Evolutionary conservation across 2,113 vertebrate species (phyloP), one percentile per base, ranked within the genome.

Genomic region (Dolichallabes microphthalmus): DNA sequence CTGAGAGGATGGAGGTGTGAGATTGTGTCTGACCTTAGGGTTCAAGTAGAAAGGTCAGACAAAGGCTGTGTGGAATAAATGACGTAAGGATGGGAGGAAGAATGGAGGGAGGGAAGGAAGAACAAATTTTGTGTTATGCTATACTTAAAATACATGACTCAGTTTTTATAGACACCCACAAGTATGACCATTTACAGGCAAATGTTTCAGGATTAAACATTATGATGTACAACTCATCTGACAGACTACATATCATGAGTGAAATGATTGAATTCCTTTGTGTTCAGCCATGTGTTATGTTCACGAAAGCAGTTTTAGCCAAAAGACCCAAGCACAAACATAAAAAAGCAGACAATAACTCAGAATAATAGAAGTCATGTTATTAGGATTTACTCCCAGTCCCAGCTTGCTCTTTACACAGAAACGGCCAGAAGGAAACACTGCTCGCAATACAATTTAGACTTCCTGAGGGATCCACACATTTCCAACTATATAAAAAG

Each of bases 11-110:
- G 53, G 69, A 84, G 88, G 77, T 84, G 76, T 69, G 87, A 71
- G 80, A 78, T 91, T 90, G 90, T 88, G 90, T 90, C 80, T 89
- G 86, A 92, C 91, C 92, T 93, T 90, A 91, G 78, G 55, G 88
- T 92, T 92, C 90, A 83, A 91, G 91, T 92, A 27, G 53, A 61
- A 90, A 90, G 58, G 85, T 89, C 85, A 92, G 81, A 86, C 82
- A 87, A 90, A 77, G 63, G 58, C 81, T 83, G 61, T 55, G 68
- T 45, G 64, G 60, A 82, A 80, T 76, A 78, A 35, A 80, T 32
- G 20, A 63, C 10, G 53, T 81, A 30, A 87, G 83, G 73, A 69
- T 88, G 88, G 85, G 73, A 90, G 91, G 35, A 82, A 90, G 89
- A 86, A 84, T 89, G 73, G 86, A 80, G 87, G 71, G 66, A 89